These are phyloP conservation scores for Oreochromis grahami DNA, from an alignment of 2,797 vertebrate species.

Conservation along the genomic window DNA sequence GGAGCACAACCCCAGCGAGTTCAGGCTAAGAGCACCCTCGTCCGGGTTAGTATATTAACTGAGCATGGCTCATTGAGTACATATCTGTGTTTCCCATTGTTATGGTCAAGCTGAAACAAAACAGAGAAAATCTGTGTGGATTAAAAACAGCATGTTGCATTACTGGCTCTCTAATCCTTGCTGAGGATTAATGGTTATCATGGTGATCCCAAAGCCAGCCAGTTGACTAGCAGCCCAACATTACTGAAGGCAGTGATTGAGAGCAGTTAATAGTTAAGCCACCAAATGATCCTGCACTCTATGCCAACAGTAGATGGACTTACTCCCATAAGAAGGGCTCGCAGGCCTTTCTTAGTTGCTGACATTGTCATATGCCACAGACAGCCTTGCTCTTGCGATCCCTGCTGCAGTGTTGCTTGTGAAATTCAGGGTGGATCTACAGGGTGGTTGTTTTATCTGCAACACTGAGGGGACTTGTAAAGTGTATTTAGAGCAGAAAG, in stretches of 20 bases:
- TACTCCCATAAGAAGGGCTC: background rate
- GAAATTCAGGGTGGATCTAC: background rate
- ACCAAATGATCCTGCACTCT: slow-evolving; percentile 16
- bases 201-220: slow-evolving; percentile 39
- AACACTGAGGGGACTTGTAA: background rate
- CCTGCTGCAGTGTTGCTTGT: background rate
- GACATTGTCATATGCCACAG: background rate
- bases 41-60: slow-evolving; percentile 84
- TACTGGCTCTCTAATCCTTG: slow-evolving; percentile 57
- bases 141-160: slow-evolving; percentile 68
- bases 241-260: slow-evolving; percentile 24
- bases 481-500: background rate
- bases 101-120: slow-evolving; percentile 51
- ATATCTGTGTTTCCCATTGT: slow-evolving; percentile 47
- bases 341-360: background rate
- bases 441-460: slow-evolving; percentile 3
- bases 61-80: slow-evolving; percentile 30
- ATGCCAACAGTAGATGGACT: background rate
- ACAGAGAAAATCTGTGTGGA: slow-evolving; percentile 57
- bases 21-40: slow-evolving; percentile 89
- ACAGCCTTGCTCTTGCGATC: background rate
- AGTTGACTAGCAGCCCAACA: slow-evolving; percentile 47
- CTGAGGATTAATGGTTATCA: slow-evolving; percentile 60
- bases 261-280: slow-evolving; percentile 35
- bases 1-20: slow-evolving; percentile 83